Evolutionary conservation across 2,113 vertebrate genomes (phyloP).

Genomic region (Lamprologus lemairii): DNA sequence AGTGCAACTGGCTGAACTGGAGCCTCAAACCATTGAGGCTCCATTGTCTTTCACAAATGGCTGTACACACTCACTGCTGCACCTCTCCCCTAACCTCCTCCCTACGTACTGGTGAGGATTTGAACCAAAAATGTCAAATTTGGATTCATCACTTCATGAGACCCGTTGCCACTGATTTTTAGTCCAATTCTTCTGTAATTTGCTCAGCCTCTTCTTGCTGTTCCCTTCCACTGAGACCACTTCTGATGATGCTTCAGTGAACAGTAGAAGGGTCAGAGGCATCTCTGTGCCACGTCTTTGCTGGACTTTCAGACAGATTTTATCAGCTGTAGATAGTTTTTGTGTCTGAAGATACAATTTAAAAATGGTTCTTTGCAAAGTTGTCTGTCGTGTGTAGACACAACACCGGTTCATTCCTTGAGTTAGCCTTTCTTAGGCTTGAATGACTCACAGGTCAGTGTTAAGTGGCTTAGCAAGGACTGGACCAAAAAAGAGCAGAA

Average conservation of each 20-base stretch:
- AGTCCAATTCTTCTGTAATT: not conserved
- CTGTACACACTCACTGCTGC: not conserved
- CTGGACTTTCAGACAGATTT: not conserved
- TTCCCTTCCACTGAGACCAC: not conserved
- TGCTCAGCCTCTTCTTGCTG: not conserved
- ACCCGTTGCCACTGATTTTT: not conserved
- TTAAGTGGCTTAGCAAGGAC: not conserved
- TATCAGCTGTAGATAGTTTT: not conserved
- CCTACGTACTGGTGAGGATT: not conserved
- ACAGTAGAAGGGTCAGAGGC: not conserved
- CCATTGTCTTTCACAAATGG: not conserved
- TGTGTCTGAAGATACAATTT: not conserved
- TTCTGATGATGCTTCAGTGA: not conserved
- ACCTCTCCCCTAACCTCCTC: not conserved
- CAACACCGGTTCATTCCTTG: not conserved
- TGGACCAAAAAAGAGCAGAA: not conserved
- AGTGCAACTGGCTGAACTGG: not conserved
- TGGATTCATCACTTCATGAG: not conserved
- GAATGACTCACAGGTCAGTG: not conserved
- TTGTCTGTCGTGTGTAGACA: not conserved
- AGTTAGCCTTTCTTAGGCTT: not conserved
- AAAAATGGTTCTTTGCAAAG: not conserved
- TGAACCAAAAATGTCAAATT: not conserved
- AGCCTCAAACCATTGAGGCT: not conserved
- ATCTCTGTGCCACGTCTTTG: not conserved